Conservation (phyloP, 2,888 invertebrate genomes). For the Deroplatys truncata region DNA sequence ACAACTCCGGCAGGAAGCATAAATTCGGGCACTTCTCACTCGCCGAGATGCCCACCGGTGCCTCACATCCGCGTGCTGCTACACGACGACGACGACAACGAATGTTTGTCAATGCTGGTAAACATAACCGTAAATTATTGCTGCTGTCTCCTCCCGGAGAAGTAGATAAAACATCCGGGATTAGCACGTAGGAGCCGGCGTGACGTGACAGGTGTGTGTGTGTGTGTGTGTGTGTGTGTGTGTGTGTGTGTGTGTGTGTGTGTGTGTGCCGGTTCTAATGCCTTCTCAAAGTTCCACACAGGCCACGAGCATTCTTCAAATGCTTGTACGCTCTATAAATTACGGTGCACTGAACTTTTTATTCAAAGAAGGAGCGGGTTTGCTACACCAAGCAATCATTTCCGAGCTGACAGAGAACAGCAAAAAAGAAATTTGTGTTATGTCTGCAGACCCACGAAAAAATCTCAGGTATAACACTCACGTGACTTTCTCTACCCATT, state of each 20-base stretch:
- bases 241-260: neutral
- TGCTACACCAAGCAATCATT: too few relatives aligned
- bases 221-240: neutral
- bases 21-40: neutral
- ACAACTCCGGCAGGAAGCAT: conserved; percentile 4
- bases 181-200: neutral
- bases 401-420: too few relatives aligned
- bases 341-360: neutral
- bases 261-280: neutral
- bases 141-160: neutral
- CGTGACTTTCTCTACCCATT: too few relatives aligned
- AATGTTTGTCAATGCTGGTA: conserved; percentile 16
- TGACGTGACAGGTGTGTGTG: neutral
- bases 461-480: too few relatives aligned
- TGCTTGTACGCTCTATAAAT: neutral
- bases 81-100: neutral
- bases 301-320: neutral
- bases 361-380: too few relatives aligned
- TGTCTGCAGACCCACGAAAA: too few relatives aligned
- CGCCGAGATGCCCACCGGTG: neutral
- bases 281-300: neutral
- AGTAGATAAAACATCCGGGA: conserved; percentile 5
- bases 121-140: conserved; percentile 25
- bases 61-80: neutral
- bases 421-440: too few relatives aligned